Evolutionary conservation across 2,888 invertebrate species (phyloP), one percentile per base, ranked within the genome.

Genomic region (Apodemia hepburni): DNA sequence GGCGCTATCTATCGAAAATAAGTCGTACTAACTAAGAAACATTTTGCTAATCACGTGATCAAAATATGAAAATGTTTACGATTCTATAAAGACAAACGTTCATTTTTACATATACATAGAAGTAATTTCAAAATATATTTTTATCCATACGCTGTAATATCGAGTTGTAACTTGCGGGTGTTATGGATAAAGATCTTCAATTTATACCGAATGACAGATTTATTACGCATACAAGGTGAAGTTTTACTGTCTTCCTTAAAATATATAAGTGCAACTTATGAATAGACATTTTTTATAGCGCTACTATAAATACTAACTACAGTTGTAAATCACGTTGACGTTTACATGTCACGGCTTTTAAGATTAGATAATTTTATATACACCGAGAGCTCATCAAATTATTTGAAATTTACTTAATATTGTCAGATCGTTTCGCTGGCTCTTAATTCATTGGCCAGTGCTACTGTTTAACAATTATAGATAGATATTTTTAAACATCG

Each of bases 151-250:
- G 12, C 51, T 15, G 15, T 54, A 54, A 54, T 22, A 27, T 27
- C 51, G 22, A 58, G 17, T 58, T 47, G 47, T 47, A 59, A 47
- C 33, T 33, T 18, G 51, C 8, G 82, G 76, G 82, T 75, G 78
- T 82, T 83, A 81, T 80, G 79, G 80, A 78, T 76, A 78, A 73
- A 79, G 78, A 82, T 84, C 78, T 80, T 80, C 78, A 82, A 82
- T 82, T 82, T 77, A 76, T 80, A 79, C 77, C 75, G 75, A 81
- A 81, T 81, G 87, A 86, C 84, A 85, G 86, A 87, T 87, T 88
- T 87, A 87, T 85, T 84, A 78, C 77, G 71, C 66, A 73, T 72
- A 82, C 83, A 83, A 84, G 81, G 84, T 79, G 80, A 81, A 80
- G 79, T 75, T 79, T 81, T 78, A 77, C 72, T 70, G 64, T 67